A percentile compares a stretch with the other conserved stretches of the same genome.
Evolutionary conservation across 2,888 invertebrate species (phyloP).

Genomic region (Anoplius nigerrimus): DNA sequence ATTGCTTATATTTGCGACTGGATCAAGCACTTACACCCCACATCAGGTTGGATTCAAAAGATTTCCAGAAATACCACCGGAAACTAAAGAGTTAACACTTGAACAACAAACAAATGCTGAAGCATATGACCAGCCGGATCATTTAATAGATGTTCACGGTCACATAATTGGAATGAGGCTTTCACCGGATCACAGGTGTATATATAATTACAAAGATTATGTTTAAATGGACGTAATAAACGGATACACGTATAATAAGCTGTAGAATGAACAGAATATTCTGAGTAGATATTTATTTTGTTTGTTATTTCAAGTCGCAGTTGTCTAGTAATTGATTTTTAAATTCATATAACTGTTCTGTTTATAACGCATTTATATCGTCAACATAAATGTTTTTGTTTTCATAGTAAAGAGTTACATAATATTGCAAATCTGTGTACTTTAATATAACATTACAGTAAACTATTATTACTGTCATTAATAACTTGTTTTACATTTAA

Average conservation of each 20-base stretch:
- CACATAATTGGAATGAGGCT: slow-evolving; percentile 92
- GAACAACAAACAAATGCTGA: slow-evolving; percentile 83
- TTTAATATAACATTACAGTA: background rate
- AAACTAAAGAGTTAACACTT: slow-evolving; percentile 76
- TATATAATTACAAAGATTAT: background rate
- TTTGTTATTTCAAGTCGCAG: background rate
- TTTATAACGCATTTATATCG: too few relatives aligned
- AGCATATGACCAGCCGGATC: slow-evolving; percentile 85
- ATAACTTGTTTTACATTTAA: slow-evolving; percentile 42
- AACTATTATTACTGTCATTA: background rate
- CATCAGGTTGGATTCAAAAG: slow-evolving; percentile 89
- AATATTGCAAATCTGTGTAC: background rate
- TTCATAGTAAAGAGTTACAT: background rate
- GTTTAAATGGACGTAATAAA: background rate
- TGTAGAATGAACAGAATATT: background rate
- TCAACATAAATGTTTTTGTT: too few relatives aligned
- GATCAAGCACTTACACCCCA: slow-evolving; percentile 88
- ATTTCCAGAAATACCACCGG: slow-evolving; percentile 80
- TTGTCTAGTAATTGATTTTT: too few relatives aligned
- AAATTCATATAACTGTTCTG: too few relatives aligned
- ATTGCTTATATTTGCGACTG: slow-evolving; percentile 89
- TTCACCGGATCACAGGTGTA: slow-evolving; percentile 84
- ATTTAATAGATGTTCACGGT: slow-evolving; percentile 88
- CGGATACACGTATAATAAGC: background rate
- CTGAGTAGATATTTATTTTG: background rate